A percentile compares a stretch with the other conserved stretches of the same genome.
These are phyloP conservation scores for Clarias macrocephalus DNA, from an alignment of 2,113 vertebrate species.

Conservation along the genomic window DNA sequence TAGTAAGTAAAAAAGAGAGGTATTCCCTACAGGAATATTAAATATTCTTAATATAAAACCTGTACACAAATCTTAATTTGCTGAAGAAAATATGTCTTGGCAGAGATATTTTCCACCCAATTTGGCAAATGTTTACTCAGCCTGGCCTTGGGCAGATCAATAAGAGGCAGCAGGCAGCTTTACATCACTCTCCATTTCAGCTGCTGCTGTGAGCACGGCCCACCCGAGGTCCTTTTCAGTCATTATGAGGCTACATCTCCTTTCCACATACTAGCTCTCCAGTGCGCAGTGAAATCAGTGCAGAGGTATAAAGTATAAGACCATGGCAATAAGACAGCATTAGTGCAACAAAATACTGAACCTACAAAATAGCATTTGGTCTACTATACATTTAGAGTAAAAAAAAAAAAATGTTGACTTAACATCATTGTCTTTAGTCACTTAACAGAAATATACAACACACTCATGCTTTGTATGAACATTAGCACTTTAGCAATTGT, in stretches of 20 bases:
- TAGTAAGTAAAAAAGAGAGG: background rate
- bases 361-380: slow-evolving; percentile 6
- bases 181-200: slow-evolving; percentile 37
- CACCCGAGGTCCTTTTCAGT: slow-evolving; percentile 38
- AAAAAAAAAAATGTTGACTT: background rate
- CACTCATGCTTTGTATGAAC: background rate
- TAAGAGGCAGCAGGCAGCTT: slow-evolving; percentile 47
- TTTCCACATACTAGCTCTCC: slow-evolving; percentile 15
- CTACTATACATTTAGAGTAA: background rate
- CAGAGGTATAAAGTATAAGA: slow-evolving; percentile 13
- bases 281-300: slow-evolving; percentile 16
- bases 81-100: slow-evolving; percentile 42
- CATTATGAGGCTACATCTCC: slow-evolving; percentile 21
- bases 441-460: background rate
- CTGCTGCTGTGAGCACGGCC: slow-evolving; percentile 21
- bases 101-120: slow-evolving; percentile 43
- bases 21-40: background rate
- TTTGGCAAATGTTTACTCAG: slow-evolving; percentile 51
- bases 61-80: slow-evolving; percentile 13
- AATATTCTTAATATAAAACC: background rate
- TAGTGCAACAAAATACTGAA: background rate
- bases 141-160: slow-evolving; percentile 57
- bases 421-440: background rate
- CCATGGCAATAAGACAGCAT: background rate
- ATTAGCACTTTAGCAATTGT: background rate